phyloP scores from a whole-genome alignment of 2,888 invertebrate species.

The Epinotia ramella region DNA sequence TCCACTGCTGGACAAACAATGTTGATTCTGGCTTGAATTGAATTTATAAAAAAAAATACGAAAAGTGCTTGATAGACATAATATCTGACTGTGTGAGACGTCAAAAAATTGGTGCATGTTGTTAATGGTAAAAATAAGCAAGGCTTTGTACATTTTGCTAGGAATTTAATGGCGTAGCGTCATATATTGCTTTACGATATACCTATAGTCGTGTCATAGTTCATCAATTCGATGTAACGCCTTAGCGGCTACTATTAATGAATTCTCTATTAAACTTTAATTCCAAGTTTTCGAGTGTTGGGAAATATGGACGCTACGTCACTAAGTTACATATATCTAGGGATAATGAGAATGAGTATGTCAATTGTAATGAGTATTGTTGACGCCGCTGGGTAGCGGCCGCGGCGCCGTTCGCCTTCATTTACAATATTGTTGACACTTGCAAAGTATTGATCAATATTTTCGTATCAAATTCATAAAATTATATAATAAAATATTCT shows the following conservation, averaged over 20 bases:
- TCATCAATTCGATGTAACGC: too few species aligned
- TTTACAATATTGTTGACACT: slow-evolving; percentile 29
- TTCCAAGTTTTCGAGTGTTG: background rate
- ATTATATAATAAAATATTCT: slow-evolving; percentile 14
- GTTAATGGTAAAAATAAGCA: background rate
- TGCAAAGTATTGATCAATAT: slow-evolving; percentile 41
- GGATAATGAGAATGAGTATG: background rate
- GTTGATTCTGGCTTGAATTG: too few species aligned
- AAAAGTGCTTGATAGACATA: background rate
- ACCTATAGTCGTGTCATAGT: too few species aligned
- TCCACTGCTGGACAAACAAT: too few species aligned
- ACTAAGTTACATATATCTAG: background rate
- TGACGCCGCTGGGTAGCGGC: background rate
- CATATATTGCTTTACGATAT: too few species aligned
- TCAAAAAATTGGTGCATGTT: slow-evolving; percentile 24
- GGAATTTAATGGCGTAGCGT: slow-evolving; percentile 4
- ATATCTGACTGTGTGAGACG: slow-evolving; percentile 9
- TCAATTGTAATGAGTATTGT: slow-evolving; percentile 32
- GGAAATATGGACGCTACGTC: background rate
- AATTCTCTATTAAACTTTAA: background rate
- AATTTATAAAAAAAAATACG: background rate
- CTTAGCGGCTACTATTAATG: background rate
- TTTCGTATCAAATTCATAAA: slow-evolving; percentile 37
- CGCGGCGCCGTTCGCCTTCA: background rate
- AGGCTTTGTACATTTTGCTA: slow-evolving; percentile 17